Base-by-base conservation (phyloP, 2,113 vertebrate genomes). In the Anthoscopus minutus region DNA sequence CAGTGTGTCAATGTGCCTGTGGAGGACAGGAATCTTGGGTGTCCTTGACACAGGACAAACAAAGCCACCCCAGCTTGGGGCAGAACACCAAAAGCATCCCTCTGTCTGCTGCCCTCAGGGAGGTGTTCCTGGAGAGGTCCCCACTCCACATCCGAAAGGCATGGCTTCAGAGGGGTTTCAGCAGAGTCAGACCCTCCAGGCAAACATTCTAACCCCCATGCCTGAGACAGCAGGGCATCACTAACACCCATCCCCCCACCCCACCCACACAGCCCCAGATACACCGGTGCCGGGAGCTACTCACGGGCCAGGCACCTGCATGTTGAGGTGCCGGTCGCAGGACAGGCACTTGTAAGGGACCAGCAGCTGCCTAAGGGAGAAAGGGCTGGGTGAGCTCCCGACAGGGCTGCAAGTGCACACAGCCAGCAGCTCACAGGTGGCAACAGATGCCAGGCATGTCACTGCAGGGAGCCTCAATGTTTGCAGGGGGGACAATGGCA, bases 251-350 rank as follows among this genome's bases (percentile, higher is more conserved):
- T 11, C 6, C 13, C 30, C 62, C 10, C 0, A 0, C 10, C 15
- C 37, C 30, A 31, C 31, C 47, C 47, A 15, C 0, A 1, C 27
- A 69, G 22, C 27, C 8, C 20, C 56, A 1, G 0, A 1, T 11
- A 33, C 4, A 30, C 31, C 6, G 0, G 27, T 5, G 44, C 13
- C 0, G 1, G 14, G 16, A 14, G 78, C n/a, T 62, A 99, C 99
- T 98, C 97, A 99, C 99, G 97, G 97, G 95, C 97, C 97, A 1
- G 98, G 97, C 37, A 97, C 96, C 15, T 83, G 60, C 57, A 98
- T 92, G 81, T 97, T 88, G 28, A 99, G 70, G 8, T 97, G 96
- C 2, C 97, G 97, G 93, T 81, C 35, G 1, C 89, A 91, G 48
- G 89, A 91, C 35, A 91, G 67, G 54, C 89, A 81, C 31, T 50